Conservation (phyloP, 2,113 vertebrate genomes). For the Theropithecus gelada region DNA sequence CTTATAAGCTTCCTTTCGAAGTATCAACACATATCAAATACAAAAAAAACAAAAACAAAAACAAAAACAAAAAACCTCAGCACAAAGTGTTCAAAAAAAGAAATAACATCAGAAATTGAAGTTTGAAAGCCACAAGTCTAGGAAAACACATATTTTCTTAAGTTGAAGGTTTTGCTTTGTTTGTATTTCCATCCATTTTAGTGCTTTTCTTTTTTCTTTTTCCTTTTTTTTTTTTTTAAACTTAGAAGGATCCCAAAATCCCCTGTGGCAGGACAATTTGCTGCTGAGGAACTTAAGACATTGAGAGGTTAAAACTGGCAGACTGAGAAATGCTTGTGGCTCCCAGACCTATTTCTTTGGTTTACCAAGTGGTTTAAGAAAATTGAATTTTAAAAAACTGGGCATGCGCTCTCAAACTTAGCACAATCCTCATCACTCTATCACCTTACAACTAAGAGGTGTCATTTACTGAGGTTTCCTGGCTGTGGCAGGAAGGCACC, state of each 20-base stretch:
- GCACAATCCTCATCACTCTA: neutral
- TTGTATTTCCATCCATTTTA: neutral
- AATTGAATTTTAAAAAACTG: neutral
- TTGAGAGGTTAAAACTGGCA: neutral
- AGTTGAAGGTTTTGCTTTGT: neutral
- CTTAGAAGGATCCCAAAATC: fast-evolving
- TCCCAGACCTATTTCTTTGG: neutral
- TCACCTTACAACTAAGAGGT: neutral
- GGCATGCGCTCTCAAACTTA: neutral
- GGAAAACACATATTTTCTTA: neutral
- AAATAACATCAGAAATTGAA: neutral
- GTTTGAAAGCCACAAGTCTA: neutral
- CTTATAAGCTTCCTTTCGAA: neutral
- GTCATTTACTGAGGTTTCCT: neutral
- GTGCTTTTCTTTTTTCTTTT: neutral
- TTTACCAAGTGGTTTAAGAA: neutral
- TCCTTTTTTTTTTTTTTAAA: too few species aligned
- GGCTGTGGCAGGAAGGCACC: neutral
- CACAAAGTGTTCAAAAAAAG: neutral
- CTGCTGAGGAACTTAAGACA: neutral
- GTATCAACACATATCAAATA: neutral
- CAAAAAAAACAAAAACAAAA: neutral
- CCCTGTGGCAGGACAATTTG: neutral
- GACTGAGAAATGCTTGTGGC: neutral
- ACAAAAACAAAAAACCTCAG: neutral